A percentile compares a stretch with the other conserved stretches of the same genome.
Evolutionary conservation across 2,113 vertebrate species (phyloP).

Genomic region (Promerops cafer): DNA sequence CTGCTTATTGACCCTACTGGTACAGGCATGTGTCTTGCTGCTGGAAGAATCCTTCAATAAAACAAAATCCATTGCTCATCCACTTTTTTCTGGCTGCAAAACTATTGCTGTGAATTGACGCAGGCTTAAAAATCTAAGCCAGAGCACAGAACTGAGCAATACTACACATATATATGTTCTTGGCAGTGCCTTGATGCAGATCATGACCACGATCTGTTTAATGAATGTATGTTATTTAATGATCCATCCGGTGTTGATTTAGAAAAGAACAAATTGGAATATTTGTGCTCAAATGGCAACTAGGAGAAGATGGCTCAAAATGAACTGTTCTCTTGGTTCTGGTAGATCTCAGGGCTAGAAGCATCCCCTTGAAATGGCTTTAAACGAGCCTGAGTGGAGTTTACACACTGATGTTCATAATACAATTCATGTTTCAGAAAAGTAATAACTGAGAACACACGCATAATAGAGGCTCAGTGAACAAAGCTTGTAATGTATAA

Average conservation of each 20-base stretch:
- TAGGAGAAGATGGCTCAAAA: constrained; percentile 12
- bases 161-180: neutral
- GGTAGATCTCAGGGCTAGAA: neutral
- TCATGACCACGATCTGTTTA: neutral
- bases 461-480: constrained; percentile 25
- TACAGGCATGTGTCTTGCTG: neutral
- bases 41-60: constrained; percentile 17
- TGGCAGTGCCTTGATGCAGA: constrained; percentile 30
- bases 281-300: neutral
- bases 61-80: neutral
- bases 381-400: neutral
- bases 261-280: neutral
- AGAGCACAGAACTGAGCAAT: constrained; percentile 21
- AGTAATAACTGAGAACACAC: constrained; percentile 13
- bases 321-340: neutral
- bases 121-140: constrained; percentile 10
- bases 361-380: neutral
- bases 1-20: neutral
- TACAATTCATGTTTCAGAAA: constrained; percentile 24
- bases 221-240: constrained; percentile 26
- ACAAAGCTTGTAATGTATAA: constrained; percentile 53
- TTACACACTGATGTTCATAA: neutral
- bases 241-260: constrained; percentile 24
- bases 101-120: constrained; percentile 9
- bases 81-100: constrained; percentile 1